Evolutionary conservation across 2,113 vertebrate species (phyloP), one percentile per base, ranked within the genome.

Genomic region (Oryzias celebensis): DNA sequence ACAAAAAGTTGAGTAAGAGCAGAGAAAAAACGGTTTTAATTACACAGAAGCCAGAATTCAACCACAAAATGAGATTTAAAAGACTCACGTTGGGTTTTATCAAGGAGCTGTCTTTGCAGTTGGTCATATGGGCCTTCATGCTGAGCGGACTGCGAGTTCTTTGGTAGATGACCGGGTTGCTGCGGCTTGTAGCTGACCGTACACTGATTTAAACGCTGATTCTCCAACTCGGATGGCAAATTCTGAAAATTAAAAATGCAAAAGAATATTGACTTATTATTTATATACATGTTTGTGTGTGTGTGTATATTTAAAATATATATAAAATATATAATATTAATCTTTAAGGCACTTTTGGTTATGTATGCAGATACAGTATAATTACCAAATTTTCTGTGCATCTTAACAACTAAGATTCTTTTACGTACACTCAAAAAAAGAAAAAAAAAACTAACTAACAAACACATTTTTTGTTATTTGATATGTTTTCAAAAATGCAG

Each of bases 141-240:
- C 20, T 57, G 74, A 59, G 58, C 14, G 72, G 58, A 85, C 42
- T 88, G 89, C 3, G 86, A 65, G 84, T 86, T 80, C 54, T 85
- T 73, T 20, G 84, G 88, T 71, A 92, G 90, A 57, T 71, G 81
- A 51, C 82, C 78, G 81, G 93, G 80, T 53, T 91, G 91, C 49
- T 93, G 93, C 16, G 94, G 95, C n/a, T 93, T 95, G 62, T 94
- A 99, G 23, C 59, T 90, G 57, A 93, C 93, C 89, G 92, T 94
- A 73, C 92, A 93, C n/a, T 86, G 71, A 56, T 92, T 92, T 31
- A 73, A 45, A 2, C 55, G 67, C 18, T 86, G 87, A 31, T 87
- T 81, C 17, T 23, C 73, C 16, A 75, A 82, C 74, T 71, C 65
- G n/a, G 91, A 69, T 26, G 88, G 57, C 67, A 87, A 73, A 70